Base-by-base conservation (phyloP, 2,888 invertebrate species). In the Synergus laeviventris region DNA sequence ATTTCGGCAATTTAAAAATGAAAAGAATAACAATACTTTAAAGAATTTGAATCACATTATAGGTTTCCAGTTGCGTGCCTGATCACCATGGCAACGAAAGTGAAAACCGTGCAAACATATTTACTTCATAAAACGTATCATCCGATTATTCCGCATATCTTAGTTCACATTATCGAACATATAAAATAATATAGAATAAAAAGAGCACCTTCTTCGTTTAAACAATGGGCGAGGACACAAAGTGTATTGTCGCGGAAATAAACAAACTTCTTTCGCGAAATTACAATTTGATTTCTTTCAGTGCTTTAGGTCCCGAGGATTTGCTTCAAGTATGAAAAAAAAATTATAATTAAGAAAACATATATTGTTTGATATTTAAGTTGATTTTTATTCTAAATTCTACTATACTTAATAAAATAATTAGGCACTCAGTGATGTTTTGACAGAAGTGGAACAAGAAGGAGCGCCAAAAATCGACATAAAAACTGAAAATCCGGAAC, bases 221-320 rank as follows among this genome's bases (percentile, higher is more conserved):
- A 77, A 84, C 75, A 74, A 95, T 94, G 94, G 93, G 93, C 62
- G 94, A 95, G 82, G 93, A 93, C 90, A 92, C 94, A 82, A 95
- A 95, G 90, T 94, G 92, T 85, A 93, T 95, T 80, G 94, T 97
- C 64, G 93, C 93, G 79, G 95, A 95, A 91, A 88, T 97, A 79
- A 97, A 96, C 89, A 93, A 94, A 84, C 92, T 93, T 66, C 94
- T 97, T 84, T 94, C 93, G 74, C 94, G 94, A 85, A 95, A 94
- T 86, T 96, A 95, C 86, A 97, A 96, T 87, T 91, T 97, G 79
- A 96, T 97, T 86, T 95, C 96, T 83, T 97, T 97, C 90, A 97
- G 97, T 91, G 94, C 96, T 7, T 91, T 97, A 78, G 94, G 94
- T 79, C 93, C 95, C 64, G 94, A 95, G 80, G 94, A 95, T 86